phyloP scores from a whole-genome alignment of 2,888 invertebrate species.

The Trichopoda pennipes region DNA sequence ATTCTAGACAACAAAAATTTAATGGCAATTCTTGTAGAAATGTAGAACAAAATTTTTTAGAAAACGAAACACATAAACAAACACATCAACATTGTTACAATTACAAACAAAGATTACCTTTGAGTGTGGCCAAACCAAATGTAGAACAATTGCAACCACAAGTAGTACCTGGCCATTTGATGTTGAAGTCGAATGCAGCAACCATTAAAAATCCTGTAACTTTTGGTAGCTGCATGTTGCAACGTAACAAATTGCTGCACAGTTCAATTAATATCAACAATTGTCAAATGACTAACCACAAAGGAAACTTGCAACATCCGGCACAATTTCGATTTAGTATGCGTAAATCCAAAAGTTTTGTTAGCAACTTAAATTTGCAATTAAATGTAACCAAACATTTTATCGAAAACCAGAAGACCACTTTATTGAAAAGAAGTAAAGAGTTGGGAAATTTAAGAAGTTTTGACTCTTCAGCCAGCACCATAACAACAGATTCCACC shows the following conservation, averaged over 20 bases:
- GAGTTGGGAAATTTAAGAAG: slow-evolving; percentile 70
- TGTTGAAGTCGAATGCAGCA: slow-evolving; percentile 35
- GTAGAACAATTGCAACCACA: slow-evolving; percentile 61
- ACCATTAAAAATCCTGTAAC: slow-evolving; percentile 44
- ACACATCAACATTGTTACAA: slow-evolving; percentile 41
- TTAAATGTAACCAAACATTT: slow-evolving; percentile 75
- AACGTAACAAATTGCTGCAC: slow-evolving; percentile 57
- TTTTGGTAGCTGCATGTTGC: slow-evolving; percentile 46
- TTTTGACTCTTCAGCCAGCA: slow-evolving; percentile 74
- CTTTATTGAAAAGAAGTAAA: slow-evolving; percentile 16
- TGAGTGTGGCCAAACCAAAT: slow-evolving; percentile 54
- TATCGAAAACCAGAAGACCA: slow-evolving; percentile 70
- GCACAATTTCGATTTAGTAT: slow-evolving; percentile 73
- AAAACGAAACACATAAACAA: slow-evolving; percentile 42
- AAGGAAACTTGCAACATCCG: slow-evolving; percentile 49
- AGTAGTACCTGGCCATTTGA: slow-evolving; percentile 42
- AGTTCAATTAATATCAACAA: slow-evolving; percentile 54
- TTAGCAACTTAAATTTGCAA: slow-evolving; percentile 75
- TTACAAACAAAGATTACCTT: slow-evolving; percentile 55
- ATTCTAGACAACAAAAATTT: slow-evolving; percentile 41
- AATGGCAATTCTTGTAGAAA: slow-evolving; percentile 36
- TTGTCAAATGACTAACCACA: slow-evolving; percentile 48
- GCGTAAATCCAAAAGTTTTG: slow-evolving; percentile 80
- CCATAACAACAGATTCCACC: slow-evolving; percentile 64
- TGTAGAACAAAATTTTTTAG: slow-evolving; percentile 38